These are phyloP conservation scores for Neodiprion fabricii DNA, from an alignment of 1,140 invertebrate genomes.

Conservation along the genomic window DNA sequence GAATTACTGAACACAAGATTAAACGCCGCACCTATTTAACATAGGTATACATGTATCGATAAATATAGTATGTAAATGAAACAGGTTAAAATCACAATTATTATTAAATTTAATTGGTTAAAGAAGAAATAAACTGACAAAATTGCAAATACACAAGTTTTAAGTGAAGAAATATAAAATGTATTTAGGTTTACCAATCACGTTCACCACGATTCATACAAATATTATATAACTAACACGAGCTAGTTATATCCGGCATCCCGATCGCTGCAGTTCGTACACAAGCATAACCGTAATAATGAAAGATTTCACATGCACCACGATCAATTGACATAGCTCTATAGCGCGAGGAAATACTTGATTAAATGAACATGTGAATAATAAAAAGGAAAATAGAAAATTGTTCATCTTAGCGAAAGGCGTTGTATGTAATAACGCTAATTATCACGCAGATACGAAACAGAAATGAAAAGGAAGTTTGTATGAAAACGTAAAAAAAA, in stretches of 20 bases:
- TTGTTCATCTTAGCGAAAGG: slow-evolving; percentile 1
- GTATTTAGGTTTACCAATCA: background rate
- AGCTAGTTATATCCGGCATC: too few species aligned
- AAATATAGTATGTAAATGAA: too few species aligned
- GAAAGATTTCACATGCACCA: too few species aligned
- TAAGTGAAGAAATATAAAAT: background rate
- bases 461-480: background rate
- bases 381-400: background rate
- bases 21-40: background rate
- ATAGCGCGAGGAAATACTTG: background rate
- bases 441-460: background rate
- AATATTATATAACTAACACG: too few species aligned
- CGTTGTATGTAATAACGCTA: background rate
- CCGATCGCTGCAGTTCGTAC: too few species aligned
- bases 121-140: background rate
- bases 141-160: background rate
- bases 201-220: too few species aligned
- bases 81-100: too few species aligned
- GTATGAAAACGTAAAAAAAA: background rate
- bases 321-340: too few species aligned
- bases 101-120: background rate
- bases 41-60: background rate
- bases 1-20: background rate
- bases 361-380: background rate
- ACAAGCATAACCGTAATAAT: too few species aligned